phyloP scores from a whole-genome alignment of 1,140 invertebrate species.

The Samia ricini region DNA sequence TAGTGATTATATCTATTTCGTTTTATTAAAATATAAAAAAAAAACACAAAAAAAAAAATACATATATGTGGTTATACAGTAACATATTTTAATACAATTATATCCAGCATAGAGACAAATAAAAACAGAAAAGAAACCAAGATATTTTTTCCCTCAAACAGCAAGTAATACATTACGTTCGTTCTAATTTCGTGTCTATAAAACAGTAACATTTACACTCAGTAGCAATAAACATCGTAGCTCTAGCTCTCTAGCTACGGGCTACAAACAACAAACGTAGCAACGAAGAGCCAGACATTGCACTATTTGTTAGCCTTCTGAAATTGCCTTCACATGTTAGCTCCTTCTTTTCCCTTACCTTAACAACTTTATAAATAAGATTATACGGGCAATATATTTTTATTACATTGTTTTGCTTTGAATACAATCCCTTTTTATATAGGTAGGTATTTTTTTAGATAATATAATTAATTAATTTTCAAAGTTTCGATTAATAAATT shows the following conservation, averaged over 20 bases:
- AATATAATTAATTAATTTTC: too few relatives aligned
- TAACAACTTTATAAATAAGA: conserved; percentile 34
- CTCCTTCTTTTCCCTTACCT: conserved; percentile 20
- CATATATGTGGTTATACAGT: too few relatives aligned
- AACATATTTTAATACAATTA: neutral
- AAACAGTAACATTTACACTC: conserved; percentile 51
- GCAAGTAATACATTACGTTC: conserved; percentile 12
- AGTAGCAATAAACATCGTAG: conserved; percentile 58
- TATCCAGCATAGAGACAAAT: neutral
- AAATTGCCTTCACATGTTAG: conserved; percentile 53
- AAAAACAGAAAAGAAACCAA: conserved; percentile 5
- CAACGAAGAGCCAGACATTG: conserved; percentile 45
- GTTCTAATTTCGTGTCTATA: conserved; percentile 27
- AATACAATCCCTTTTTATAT: too few relatives aligned
- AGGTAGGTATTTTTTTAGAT: too few relatives aligned
- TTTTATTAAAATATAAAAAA: too few relatives aligned
- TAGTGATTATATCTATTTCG: too few relatives aligned
- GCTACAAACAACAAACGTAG: conserved; percentile 40
- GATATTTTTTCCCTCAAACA: conserved; percentile 16
- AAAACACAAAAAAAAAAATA: too few relatives aligned
- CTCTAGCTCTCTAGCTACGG: conserved; percentile 18
- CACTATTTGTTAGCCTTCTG: conserved; percentile 69
- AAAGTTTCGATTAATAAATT: too few relatives aligned
- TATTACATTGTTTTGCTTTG: neutral
- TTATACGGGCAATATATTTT: neutral